Evolutionary conservation across 2,888 invertebrate genomes (phyloP).

Genomic region (Limenitis camilla): DNA sequence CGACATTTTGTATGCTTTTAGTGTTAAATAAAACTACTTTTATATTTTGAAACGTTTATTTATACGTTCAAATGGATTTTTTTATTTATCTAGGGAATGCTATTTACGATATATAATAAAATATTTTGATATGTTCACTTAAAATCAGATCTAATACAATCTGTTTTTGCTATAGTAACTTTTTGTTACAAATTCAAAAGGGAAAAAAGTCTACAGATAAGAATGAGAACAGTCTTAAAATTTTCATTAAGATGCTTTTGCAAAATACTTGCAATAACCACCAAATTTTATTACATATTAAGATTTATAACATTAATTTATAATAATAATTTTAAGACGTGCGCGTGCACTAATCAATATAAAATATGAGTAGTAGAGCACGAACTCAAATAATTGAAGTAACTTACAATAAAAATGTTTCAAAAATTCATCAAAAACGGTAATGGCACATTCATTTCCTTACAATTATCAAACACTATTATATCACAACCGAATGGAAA

Average conservation of each 20-base stretch:
- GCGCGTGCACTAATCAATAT: not conserved
- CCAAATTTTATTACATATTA: not conserved
- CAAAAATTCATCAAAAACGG: constrained; percentile 10
- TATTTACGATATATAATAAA: constrained; percentile 12
- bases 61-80: constrained; percentile 6
- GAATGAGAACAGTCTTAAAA: no score
- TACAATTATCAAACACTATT: constrained; percentile 3
- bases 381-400: constrained; percentile 1
- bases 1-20: not conserved
- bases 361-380: not conserved
- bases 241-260: no score
- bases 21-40: constrained; percentile 18
- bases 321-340: constrained; percentile 3
- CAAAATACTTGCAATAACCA: not conserved
- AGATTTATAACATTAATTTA: not conserved
- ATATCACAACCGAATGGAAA: constrained; percentile 23
- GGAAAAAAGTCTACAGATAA: no score
- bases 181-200: no score
- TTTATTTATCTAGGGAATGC: constrained; percentile 18
- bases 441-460: constrained; percentile 13
- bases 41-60: constrained; percentile 4
- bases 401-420: constrained; percentile 16
- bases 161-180: no score
- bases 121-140: constrained; percentile 12
- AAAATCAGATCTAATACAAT: constrained; percentile 8